Base-by-base conservation (phyloP, 1,140 invertebrate genomes). In the Brachionus asplanchnoidis region DNA sequence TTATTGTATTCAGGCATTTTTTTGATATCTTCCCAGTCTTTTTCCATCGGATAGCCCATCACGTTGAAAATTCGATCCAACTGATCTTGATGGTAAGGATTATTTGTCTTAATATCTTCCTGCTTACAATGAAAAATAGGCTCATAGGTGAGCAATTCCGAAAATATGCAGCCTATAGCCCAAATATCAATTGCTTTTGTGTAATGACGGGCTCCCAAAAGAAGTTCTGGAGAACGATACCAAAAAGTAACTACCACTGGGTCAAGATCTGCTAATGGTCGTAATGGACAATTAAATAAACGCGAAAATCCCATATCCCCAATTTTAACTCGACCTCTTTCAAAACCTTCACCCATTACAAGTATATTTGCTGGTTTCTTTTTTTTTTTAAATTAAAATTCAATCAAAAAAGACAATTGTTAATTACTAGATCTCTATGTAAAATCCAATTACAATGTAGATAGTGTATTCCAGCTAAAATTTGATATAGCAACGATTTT, bases 271-370 rank as follows among this genome's bases (percentile, higher is more conserved):
- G 90, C 90, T 44, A 99, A 90, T 1, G 98, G 97, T 90, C 99
- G 99, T 23, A 99, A 90, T 3, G 98, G 98, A 3, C 96, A 95
- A 92, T 99, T 98, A 87, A 99, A 99, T 36, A 99, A 91, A 86
- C 98, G 92, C n/a, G 98, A 97, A 92, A 99, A 99, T 11, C 98
- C 98, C 97, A 99, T 99, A 88, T 99, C 98, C 82, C 97, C 97
- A 88, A 99, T 99, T 92, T 99, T 99, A 0, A 98, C 97, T 86
- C 97, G 91, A 4, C 98, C 98, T 87, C 98, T 91, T 90, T 99
- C 97, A 84, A 94, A 93, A 20, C 97, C 98, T 87, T 99, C 97
- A 23, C 97, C 98, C 97, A 99, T 99, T 12, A 99, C 97, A 85
- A 99, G 92, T 89, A 99, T 99, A 91, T 99, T 99, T 1, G 98